A percentile compares a stretch with the other conserved stretches of the same genome.
Evolutionary conservation across 2,797 vertebrate genomes (phyloP).

Genomic region (Apogon talboti): DNA sequence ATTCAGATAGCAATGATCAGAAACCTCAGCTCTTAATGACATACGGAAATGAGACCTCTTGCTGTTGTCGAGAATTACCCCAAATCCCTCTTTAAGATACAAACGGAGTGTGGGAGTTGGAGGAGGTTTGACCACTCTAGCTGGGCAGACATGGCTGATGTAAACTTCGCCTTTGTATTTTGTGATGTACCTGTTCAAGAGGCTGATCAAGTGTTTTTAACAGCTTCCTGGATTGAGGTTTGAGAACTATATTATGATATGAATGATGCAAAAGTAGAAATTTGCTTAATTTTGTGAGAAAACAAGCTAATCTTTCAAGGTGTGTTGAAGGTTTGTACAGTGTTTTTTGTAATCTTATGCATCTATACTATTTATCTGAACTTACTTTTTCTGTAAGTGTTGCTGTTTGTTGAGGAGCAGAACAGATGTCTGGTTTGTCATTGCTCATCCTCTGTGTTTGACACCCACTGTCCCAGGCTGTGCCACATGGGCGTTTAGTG

Average conservation of each 20-base stretch:
- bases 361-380: conserved; percentile 3
- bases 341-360: background rate
- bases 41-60: conserved; percentile 61
- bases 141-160: conserved; percentile 16
- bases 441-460: conserved; percentile 54
- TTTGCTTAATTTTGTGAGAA: conserved; percentile 1
- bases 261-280: background rate
- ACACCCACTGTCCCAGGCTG: conserved; percentile 63
- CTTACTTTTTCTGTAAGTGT: conserved; percentile 17
- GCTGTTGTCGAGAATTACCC: conserved; percentile 50
- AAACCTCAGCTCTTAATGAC: conserved; percentile 59
- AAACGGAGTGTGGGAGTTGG: conserved; percentile 16
- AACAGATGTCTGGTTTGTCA: conserved; percentile 59
- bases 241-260: conserved; percentile 15
- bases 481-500: conserved; percentile 50
- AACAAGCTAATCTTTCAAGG: background rate
- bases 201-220: conserved; percentile 2
- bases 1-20: conserved; percentile 62
- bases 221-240: background rate
- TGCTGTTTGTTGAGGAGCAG: conserved; percentile 24
- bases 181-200: background rate
- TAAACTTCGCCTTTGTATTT: conserved; percentile 4
- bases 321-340: background rate
- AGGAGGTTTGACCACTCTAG: conserved; percentile 17
- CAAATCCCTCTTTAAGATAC: conserved; percentile 22